Conservation (phyloP, 2,113 vertebrate species). For the Gambusia affinis region DNA sequence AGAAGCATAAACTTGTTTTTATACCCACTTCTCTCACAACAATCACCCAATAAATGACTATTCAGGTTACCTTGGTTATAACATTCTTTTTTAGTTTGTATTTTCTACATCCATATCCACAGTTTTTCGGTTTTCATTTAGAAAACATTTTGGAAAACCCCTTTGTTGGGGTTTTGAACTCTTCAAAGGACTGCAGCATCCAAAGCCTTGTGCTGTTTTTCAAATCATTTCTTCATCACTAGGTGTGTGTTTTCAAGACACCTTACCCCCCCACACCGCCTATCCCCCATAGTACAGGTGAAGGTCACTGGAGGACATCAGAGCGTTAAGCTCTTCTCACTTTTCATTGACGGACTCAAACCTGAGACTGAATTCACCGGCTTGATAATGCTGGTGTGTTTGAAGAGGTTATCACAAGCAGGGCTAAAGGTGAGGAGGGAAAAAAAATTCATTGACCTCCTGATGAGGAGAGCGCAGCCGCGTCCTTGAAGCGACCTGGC, state of each 20-base stretch:
- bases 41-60: too few species aligned
- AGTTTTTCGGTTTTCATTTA: not conserved
- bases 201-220: not conserved
- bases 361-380: constrained; percentile 87
- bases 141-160: too few species aligned
- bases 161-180: too few species aligned
- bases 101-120: too few species aligned
- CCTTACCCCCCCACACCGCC: constrained; percentile 76
- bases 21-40: too few species aligned
- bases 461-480: not conserved
- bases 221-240: not conserved
- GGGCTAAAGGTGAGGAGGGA: constrained; percentile 77
- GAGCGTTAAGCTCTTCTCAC: constrained; percentile 86
- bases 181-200: not conserved
- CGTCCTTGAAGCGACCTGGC: constrained; percentile 58
- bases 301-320: constrained; percentile 85
- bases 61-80: too few species aligned
- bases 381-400: constrained; percentile 90
- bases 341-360: constrained; percentile 86
- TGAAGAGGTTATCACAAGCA: constrained; percentile 90
- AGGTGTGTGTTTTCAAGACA: constrained; percentile 31
- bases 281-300: constrained; percentile 84
- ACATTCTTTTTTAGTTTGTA: too few species aligned
- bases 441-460: constrained; percentile 19
- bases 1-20: too few species aligned